Evolutionary conservation across 2,888 invertebrate genomes (phyloP).

Genomic region (Apamea anceps): DNA sequence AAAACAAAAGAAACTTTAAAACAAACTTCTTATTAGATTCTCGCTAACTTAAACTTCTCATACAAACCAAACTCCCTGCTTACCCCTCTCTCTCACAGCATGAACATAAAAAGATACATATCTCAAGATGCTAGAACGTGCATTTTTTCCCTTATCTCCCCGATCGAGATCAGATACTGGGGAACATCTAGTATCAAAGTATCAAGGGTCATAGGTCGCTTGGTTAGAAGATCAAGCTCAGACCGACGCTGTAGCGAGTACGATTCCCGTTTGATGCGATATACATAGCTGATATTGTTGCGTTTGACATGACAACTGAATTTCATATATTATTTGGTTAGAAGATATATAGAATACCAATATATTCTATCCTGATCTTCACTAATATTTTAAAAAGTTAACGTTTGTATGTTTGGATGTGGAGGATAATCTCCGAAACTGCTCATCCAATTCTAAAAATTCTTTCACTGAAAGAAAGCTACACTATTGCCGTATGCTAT

Average conservation of each 20-base stretch:
- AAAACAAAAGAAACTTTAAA: accelerated
- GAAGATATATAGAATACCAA: neutral
- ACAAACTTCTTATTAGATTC: neutral
- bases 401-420: neutral
- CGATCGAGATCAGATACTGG: slow-evolving; percentile 63
- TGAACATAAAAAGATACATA: slow-evolving; percentile 37
- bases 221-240: slow-evolving; percentile 63
- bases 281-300: neutral
- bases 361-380: no score
- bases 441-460: neutral
- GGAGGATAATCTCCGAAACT: neutral
- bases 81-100: slow-evolving; percentile 29
- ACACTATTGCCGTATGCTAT: neutral
- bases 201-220: slow-evolving; percentile 64
- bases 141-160: slow-evolving; percentile 61
- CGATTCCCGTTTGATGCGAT: slow-evolving; percentile 60
- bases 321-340: slow-evolving; percentile 1
- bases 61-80: neutral
- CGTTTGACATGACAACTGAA: slow-evolving; percentile 17
- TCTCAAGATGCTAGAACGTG: slow-evolving; percentile 59
- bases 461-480: neutral
- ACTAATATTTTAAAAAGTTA: neutral
- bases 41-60: neutral
- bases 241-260: slow-evolving; percentile 41
- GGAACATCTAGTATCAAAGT: slow-evolving; percentile 56